Conservation (phyloP, 2,797 vertebrate genomes). For the Myotis pilosus region DNA sequence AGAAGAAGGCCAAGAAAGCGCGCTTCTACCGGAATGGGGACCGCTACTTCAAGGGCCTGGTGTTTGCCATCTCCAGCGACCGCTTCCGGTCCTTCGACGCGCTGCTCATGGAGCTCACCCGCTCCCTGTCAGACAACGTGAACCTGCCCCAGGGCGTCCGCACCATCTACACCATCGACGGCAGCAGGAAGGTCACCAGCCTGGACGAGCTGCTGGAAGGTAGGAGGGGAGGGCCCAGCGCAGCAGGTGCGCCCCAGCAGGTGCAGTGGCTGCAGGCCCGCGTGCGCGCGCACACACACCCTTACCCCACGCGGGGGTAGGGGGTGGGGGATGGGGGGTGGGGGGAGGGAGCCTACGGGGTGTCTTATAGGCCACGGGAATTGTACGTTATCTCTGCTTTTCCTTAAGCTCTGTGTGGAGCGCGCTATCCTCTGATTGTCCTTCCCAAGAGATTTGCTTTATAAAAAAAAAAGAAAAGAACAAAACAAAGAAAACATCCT, state of each 20-base stretch:
- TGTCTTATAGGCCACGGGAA: background rate
- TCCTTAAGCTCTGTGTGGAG: background rate
- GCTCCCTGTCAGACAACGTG: conserved; percentile 96
- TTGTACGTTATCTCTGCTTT: background rate
- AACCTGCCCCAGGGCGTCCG: conserved; percentile 97
- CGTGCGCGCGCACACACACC: background rate
- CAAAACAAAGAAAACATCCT: background rate
- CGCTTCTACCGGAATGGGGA: conserved; percentile 98
- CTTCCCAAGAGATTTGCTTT: background rate
- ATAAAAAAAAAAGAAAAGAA: background rate
- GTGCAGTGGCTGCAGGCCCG: conserved; percentile 46
- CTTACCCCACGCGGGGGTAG: background rate
- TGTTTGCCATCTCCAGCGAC: conserved; percentile 95
- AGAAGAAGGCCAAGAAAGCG: conserved; percentile 95
- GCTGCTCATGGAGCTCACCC: conserved; percentile 95
- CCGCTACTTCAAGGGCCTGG: conserved; percentile 96
- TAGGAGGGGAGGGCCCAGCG: conserved; percentile 78
- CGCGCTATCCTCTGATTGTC: background rate
- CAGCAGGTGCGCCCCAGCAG: conserved; percentile 67
- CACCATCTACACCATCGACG: conserved; percentile 92
- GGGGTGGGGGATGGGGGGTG: too few relatives aligned
- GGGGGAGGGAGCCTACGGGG: background rate
- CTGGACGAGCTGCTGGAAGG: conserved; percentile 95
- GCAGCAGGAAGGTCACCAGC: conserved; percentile 90
- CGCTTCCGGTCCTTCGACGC: conserved; percentile 96